Evolutionary conservation across 2,888 invertebrate genomes (phyloP), one percentile per base, ranked within the genome.

Genomic region (Rotaria sp.): DNA sequence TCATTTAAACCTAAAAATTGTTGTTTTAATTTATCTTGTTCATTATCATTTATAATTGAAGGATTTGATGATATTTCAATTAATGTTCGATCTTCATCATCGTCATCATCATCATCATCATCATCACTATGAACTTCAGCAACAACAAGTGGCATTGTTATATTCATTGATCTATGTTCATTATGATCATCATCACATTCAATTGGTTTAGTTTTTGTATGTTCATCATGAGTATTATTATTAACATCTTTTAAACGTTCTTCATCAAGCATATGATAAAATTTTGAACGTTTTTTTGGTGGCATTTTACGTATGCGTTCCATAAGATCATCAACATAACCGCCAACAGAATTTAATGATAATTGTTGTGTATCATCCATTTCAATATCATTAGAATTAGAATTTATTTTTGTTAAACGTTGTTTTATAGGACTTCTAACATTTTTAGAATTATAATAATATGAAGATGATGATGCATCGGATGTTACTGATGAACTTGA

Each of bases 261-360:
- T 80, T 80, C 80, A 80, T 80, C 80, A 13, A 80, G 15, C 80
- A 80, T 80, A n/a, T 80, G 41, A 80, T 80, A 80, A 15, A 80
- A 80, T 45, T 80, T 80, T 80, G 80, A 80, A 80, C 80, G 80
- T 80, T 80, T 80, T 45, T 80, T 80, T n/a, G 80, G 80, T 45
- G 80, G 80, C 80, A 80, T 80, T 45, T 80, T 80, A 26, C 80
- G 41, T 80, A 80, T 80, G n/a, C 80, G 80, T 45, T 80, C 80
- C 80, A 80, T 80, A n/a, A 80, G 45, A 45, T 80, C 80, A 45
- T 80, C 80, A 45, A 80, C 80, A 80, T 80, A 80, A n/a, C 80
- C 80, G 13, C 80, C 80, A 35, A 67, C 67, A 1, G 67, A 35
- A 35, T 35, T 67, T 13, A 67, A 67, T 80, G 45, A 13, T 80